These are phyloP conservation scores for silkworm (Bombyx mori) DNA, from an alignment of 1,140 invertebrate genomes.

Conservation along the genomic window ASM3026992v2 NC_085135.1:11003001-11003500, in stretches of 20 bases:
- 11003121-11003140: conserved; percentile 4
- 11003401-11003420: conserved; percentile 18
- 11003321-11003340: conserved; percentile 29
- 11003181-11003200: conserved; percentile 12
- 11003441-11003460: conserved; percentile 14
- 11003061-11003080: conserved; percentile 5
- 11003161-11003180: conserved; percentile 11
- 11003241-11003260: conserved; percentile 33
- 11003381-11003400: conserved; percentile 18
- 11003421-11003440: conserved; percentile 15
- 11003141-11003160: conserved; percentile 3
- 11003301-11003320: conserved; percentile 45
- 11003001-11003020: conserved; percentile 23
- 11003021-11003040: conserved; percentile 13
- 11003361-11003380: conserved; percentile 17
- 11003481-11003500: conserved; percentile 31
- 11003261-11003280: conserved; percentile 24
- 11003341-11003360: conserved; percentile 34
- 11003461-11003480: conserved; percentile 24
- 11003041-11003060: conserved; percentile 9
- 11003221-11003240: conserved; percentile 15
- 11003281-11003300: conserved; percentile 44
- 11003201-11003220: conserved; percentile 6
- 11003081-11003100: conserved; percentile 11
- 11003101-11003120: conserved; percentile 4